Conservation (phyloP, 2,888 invertebrate genomes). For the Furcula furcula region DNA sequence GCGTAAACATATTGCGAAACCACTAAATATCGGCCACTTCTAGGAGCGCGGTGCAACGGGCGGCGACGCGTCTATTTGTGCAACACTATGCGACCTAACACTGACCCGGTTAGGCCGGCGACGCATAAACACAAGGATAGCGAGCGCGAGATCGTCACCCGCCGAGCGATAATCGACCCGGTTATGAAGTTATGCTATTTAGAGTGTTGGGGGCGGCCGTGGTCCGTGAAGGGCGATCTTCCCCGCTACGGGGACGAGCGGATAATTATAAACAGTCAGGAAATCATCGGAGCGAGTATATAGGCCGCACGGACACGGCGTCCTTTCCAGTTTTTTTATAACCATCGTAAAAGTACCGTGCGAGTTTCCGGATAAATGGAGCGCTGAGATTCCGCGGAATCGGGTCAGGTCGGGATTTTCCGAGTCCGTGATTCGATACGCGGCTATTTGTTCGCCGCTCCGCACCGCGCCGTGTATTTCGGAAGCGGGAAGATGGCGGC, state of each 20-base stretch:
- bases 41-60: constrained; percentile 41
- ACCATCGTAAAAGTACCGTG: constrained; percentile 59
- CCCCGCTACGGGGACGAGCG: constrained; percentile 65
- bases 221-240: constrained; percentile 72
- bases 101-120: constrained; percentile 73
- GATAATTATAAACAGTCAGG: constrained; percentile 76
- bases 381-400: constrained; percentile 61
- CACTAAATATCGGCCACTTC: constrained; percentile 46
- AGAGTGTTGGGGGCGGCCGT: constrained; percentile 56
- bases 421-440: constrained; percentile 38
- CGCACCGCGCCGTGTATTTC: constrained; percentile 56
- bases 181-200: constrained; percentile 49
- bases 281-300: constrained; percentile 72
- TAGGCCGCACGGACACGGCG: constrained; percentile 67
- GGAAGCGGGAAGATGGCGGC: constrained; percentile 51
- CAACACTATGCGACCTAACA: constrained; percentile 78
- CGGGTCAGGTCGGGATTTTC: constrained; percentile 59
- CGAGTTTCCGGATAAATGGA: constrained; percentile 73
- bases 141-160: constrained; percentile 34
- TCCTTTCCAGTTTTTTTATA: constrained; percentile 50
- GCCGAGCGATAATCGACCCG: constrained; percentile 40
- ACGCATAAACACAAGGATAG: constrained; percentile 71
- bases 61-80: constrained; percentile 65
- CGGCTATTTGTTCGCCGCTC: constrained; percentile 35
- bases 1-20: constrained; percentile 70